phyloP scores from a whole-genome alignment of 2,797 vertebrate genomes.

The Delichon dasypus region DNA sequence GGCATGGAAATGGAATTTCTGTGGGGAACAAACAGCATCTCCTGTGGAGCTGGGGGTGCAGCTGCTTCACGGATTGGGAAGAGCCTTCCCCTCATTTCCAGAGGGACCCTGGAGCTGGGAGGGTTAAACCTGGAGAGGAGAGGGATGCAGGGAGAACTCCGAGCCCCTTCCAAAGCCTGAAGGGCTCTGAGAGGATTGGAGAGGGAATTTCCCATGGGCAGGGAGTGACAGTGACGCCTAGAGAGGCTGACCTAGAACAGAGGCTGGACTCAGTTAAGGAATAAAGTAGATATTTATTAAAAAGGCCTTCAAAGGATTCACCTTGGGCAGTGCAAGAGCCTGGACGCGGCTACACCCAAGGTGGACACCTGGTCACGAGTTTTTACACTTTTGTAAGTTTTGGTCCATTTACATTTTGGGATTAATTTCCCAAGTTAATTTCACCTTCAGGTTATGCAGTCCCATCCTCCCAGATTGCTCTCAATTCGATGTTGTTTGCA shows the following conservation, averaged over 20 bases:
- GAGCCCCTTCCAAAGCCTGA: background rate
- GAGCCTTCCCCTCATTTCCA: background rate
- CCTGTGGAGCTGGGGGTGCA: background rate
- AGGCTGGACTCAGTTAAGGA: background rate
- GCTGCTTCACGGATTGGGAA: background rate
- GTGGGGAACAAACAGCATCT: background rate
- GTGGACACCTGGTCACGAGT: background rate
- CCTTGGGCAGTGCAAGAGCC: background rate
- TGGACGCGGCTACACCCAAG: background rate
- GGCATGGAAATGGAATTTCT: background rate
- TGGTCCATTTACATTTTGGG: background rate
- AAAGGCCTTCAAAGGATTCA: background rate
- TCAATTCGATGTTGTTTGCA: rapidly evolving
- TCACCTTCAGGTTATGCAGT: background rate
- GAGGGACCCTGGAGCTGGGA: background rate
- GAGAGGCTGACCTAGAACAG: background rate
- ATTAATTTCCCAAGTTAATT: background rate
- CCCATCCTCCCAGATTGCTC: no score
- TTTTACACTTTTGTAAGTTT: background rate
- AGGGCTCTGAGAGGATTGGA: background rate
- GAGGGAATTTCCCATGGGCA: no score
- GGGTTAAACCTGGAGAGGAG: background rate
- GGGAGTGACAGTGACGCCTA: background rate
- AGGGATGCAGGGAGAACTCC: background rate
- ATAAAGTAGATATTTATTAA: background rate